Evolutionary conservation across 2,113 vertebrate genomes (phyloP), one percentile per base, ranked within the genome.

Genomic region (Epinephelus fuscoguttatus): DNA sequence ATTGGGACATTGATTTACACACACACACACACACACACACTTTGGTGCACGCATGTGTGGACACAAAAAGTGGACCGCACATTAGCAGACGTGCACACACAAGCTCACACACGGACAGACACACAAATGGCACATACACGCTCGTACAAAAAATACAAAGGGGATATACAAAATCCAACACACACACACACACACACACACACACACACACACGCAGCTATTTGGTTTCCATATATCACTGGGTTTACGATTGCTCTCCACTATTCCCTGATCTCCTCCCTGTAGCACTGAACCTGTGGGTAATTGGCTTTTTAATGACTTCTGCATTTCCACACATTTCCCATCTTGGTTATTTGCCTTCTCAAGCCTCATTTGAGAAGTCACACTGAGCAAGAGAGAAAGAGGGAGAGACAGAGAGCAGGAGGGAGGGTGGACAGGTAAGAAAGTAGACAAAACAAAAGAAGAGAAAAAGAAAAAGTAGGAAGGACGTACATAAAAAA

Each of bases 231-330:
- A 96, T 96, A 96, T 92, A 87, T 91, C 88, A 87, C 27, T 62
- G 75, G 27, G 18, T 96, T 96, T 94, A 95, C 94, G 89, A 94
- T 90, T 88, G 94, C 95, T 91, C 95, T 95, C 87, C 89, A 18
- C 73, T 70, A 84, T 88, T 94, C 91, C 94, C 92, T 95, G 94
- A 90, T 93, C 87, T 95, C 95, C 93, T 94, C 90, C 93, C 81
- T 92, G 94, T 78, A 76, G 83, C 94, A 95, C 91, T 91, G 92
- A 95, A 90, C 84, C 77, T 82, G 70, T 25, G 66, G 84, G 76
- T 96, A 96, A 97, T 96, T 96, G 96, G 95, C 95, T 96, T 97
- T 97, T 96, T 96, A 97, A 97, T 97, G 95, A 96, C 82, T 93
- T 96, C 93, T 96, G 94, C 95, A 94, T 93, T 92, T 89, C 85